phyloP scores from a whole-genome alignment of 1,140 invertebrate genomes.

The Coptotermes formosanus region DNA sequence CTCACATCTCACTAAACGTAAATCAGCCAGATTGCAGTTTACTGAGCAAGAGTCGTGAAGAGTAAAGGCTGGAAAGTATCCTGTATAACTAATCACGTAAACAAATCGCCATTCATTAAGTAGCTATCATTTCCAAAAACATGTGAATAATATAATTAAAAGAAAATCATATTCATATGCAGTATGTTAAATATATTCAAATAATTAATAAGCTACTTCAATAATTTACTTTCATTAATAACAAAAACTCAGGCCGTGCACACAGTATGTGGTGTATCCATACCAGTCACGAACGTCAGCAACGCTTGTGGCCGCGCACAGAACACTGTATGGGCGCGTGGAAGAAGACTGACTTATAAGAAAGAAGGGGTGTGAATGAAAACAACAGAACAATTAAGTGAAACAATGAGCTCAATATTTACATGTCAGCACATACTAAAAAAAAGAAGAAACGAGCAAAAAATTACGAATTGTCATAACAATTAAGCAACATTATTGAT shows the following conservation, averaged over 20 bases:
- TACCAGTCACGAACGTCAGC: neutral
- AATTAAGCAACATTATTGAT: slow-evolving; percentile 14
- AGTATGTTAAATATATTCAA: neutral
- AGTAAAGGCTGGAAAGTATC: neutral
- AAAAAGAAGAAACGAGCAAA: neutral
- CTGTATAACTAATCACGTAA: neutral
- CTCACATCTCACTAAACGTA: neutral
- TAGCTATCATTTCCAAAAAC: neutral
- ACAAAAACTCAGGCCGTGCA: slow-evolving; percentile 2
- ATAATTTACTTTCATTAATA: neutral
- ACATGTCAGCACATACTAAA: neutral
- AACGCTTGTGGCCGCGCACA: neutral
- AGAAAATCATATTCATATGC: neutral
- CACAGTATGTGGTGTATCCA: neutral
- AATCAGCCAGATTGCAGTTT: neutral
- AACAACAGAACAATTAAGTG: neutral
- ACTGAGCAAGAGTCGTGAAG: neutral
- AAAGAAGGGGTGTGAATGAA: neutral
- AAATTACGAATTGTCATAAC: neutral
- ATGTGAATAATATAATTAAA: neutral
- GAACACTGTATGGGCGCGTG: neutral
- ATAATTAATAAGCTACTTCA: neutral
- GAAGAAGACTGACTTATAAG: neutral
- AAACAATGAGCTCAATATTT: neutral
- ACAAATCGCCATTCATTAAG: neutral